Evolutionary conservation across 2,113 vertebrate genomes (phyloP).

Genomic region (Oreocharis arfaki): DNA sequence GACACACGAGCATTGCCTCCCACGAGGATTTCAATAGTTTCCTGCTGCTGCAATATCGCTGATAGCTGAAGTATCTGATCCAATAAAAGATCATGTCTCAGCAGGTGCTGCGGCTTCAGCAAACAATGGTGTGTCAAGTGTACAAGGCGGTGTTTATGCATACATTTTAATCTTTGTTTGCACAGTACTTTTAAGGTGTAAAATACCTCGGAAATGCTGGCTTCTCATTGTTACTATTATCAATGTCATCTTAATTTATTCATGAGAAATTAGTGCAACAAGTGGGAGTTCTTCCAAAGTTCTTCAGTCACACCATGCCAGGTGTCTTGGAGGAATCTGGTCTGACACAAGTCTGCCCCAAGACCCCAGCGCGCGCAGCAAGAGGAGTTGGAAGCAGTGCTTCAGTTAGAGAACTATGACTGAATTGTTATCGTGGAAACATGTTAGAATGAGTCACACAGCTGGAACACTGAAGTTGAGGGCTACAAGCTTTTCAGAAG

Average conservation of each 20-base stretch:
- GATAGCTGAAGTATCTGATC: not conserved
- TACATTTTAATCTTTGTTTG: not conserved
- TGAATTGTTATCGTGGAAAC: not conserved
- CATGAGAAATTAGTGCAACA: not conserved
- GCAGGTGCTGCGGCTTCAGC: not conserved
- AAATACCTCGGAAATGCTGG: not conserved
- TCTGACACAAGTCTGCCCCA: not conserved
- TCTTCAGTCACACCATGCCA: not conserved
- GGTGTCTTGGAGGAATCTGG: not conserved
- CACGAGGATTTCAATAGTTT: not conserved
- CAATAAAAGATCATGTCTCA: not conserved
- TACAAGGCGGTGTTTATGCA: not conserved
- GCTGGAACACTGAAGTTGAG: not conserved
- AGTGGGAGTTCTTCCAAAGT: not conserved
- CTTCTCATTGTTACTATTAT: not conserved
- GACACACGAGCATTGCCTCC: not conserved
- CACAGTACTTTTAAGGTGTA: not conserved
- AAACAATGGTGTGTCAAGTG: not conserved
- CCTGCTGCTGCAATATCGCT: not conserved
- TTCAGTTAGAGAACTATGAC: not conserved
- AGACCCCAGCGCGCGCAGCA: not conserved
- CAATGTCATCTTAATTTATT: not conserved
- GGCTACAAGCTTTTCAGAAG: not conserved
- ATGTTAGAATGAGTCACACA: not conserved
- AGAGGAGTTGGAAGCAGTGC: not conserved